Evolutionary conservation across 2,888 invertebrate genomes (phyloP).

Genomic region (Ornithoptera alexandrae): DNA sequence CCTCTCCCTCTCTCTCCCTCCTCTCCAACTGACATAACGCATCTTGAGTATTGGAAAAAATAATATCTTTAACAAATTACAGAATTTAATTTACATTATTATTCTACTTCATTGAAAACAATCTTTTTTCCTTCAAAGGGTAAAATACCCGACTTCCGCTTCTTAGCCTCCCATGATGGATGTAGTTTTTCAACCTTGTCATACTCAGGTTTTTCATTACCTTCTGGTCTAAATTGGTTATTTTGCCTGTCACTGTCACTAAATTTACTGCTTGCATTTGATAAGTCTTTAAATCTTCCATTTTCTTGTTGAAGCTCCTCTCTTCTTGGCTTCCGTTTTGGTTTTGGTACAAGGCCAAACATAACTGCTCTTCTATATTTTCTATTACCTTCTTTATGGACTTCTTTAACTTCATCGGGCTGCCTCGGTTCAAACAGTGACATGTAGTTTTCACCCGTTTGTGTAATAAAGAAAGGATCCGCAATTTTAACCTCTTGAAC

Average conservation of each 20-base stretch:
- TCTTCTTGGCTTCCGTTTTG: constrained; percentile 46
- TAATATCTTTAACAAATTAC: neutral
- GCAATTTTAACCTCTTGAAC: constrained; percentile 53
- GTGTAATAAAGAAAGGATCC: constrained; percentile 73
- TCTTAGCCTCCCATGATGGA: constrained; percentile 79
- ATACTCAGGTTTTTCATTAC: constrained; percentile 31
- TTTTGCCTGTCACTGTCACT: neutral
- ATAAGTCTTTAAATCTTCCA: constrained; percentile 28
- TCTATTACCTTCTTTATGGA: constrained; percentile 67
- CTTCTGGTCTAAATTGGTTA: constrained; percentile 14
- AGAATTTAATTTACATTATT: constrained; percentile 7
- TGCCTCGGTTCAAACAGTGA: constrained; percentile 67
- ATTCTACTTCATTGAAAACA: constrained; percentile 60
- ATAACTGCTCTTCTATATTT: constrained; percentile 66
- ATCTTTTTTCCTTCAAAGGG: constrained; percentile 74
- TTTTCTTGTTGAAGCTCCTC: constrained; percentile 39
- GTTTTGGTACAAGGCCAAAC: constrained; percentile 67
- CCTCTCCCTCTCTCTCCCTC: too few species aligned
- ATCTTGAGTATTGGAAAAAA: too few species aligned
- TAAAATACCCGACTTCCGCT: constrained; percentile 64
- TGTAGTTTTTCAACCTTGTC: constrained; percentile 65
- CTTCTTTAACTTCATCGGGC: constrained; percentile 70
- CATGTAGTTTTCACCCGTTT: constrained; percentile 69
- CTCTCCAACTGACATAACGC: too few species aligned
- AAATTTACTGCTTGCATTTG: constrained; percentile 40